A percentile compares a stretch with the other conserved stretches of the same genome.
These are phyloP conservation scores for Stenoptilia bipunctidactyla DNA, from an alignment of 2,888 invertebrate genomes.

Conservation along the genomic window DNA sequence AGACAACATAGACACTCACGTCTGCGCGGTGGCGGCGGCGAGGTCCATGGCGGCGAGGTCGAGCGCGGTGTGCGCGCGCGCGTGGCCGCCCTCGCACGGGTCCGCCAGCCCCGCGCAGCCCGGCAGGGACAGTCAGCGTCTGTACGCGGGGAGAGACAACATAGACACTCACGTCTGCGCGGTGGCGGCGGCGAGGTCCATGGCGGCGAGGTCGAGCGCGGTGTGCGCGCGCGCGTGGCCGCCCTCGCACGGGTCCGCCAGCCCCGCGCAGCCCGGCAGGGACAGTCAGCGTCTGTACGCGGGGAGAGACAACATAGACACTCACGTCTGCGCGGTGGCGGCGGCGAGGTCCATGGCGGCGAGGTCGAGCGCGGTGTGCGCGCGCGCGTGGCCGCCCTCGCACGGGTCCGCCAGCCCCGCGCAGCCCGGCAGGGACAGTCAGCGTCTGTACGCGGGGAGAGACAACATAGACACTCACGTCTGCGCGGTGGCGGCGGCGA, in stretches of 20 bases:
- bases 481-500: not conserved
- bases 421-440: no score
- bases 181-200: not conserved
- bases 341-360: not conserved
- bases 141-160: not conserved
- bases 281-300: no score
- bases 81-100: not conserved
- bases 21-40: not conserved
- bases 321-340: not conserved
- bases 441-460: not conserved
- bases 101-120: not conserved
- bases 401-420: no score
- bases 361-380: not conserved
- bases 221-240: not conserved
- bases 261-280: no score
- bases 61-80: not conserved
- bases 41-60: not conserved
- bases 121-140: not conserved
- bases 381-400: not conserved
- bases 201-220: not conserved
- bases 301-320: no score
- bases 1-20: not conserved
- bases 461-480: not conserved
- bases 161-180: not conserved
- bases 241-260: no score